These are phyloP conservation scores for Marisa cornuarietis DNA, from an alignment of 1,140 invertebrate species.

Conservation along the genomic window DNA sequence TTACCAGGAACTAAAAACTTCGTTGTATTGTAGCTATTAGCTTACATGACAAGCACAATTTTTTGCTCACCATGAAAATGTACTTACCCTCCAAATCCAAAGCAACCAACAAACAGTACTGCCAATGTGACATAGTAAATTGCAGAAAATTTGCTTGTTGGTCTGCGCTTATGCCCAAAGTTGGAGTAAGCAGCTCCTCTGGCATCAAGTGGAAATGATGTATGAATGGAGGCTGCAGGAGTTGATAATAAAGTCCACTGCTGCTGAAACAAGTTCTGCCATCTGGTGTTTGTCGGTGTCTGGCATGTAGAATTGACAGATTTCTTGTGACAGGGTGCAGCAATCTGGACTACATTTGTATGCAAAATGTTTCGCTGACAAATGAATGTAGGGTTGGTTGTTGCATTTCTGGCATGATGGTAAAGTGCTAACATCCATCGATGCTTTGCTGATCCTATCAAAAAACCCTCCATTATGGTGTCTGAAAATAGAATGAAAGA, in stretches of 20 bases:
- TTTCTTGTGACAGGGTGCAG: not conserved
- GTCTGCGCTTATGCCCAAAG: constrained; percentile 32
- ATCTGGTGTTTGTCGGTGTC: not conserved
- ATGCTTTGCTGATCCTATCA: not conserved
- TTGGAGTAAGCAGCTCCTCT: constrained; percentile 24
- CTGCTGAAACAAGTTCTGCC: not conserved
- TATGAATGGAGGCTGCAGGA: constrained; percentile 4
- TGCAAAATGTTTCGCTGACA: too few relatives aligned
- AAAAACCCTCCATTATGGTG: not conserved
- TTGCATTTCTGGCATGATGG: not conserved
- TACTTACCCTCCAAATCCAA: constrained; percentile 31
- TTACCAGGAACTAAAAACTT: not conserved
- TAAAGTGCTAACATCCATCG: not conserved
- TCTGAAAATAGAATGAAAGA: not conserved
- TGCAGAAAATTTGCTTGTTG: constrained; percentile 11
- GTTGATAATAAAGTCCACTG: not conserved
- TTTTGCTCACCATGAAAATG: not conserved
- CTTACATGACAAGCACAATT: not conserved
- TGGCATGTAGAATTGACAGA: too few relatives aligned
- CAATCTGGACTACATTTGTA: not conserved
- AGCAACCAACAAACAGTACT: constrained; percentile 16
- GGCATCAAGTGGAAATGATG: not conserved
- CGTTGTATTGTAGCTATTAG: not conserved
- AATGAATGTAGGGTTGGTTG: not conserved
- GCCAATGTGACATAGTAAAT: constrained; percentile 25